phyloP scores from a whole-genome alignment of 2,888 invertebrate species.

The Incurvaria masculella region DNA sequence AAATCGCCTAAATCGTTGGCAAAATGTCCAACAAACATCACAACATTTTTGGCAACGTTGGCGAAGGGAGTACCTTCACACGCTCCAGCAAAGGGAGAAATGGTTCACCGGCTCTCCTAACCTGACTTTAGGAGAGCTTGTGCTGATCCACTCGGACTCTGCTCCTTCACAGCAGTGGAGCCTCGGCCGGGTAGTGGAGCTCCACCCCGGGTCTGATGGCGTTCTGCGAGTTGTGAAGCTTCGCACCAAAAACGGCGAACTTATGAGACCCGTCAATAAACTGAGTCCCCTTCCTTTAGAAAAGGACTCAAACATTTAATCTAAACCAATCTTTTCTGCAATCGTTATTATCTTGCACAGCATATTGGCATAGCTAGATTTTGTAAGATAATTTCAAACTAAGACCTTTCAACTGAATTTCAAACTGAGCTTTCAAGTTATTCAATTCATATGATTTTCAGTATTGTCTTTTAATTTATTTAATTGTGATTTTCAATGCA shows the following conservation, averaged over 20 bases:
- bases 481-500: no score
- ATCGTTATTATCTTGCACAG: no score
- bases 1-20: conserved; percentile 11
- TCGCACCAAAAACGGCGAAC: conserved; percentile 4
- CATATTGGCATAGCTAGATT: no score
- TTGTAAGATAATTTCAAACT: no score
- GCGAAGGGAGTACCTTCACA: conserved; percentile 15
- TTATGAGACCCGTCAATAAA: conserved; percentile 7
- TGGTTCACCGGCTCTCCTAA: conserved; percentile 8
- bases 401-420: no score
- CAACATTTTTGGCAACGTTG: conserved; percentile 16
- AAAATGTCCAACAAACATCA: conserved; percentile 11
- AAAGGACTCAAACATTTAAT: no score
- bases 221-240: conserved; percentile 10
- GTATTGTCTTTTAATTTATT: no score
- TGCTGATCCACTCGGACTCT: conserved; percentile 3
- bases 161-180: conserved; percentile 9
- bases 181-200: conserved; percentile 4
- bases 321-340: no score
- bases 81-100: conserved; percentile 14
- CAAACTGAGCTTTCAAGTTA: no score
- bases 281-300: conserved; percentile 6
- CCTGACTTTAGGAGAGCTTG: conserved; percentile 6
- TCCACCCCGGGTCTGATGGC: conserved; percentile 12
- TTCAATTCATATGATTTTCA: no score